Conservation (phyloP, 2,888 invertebrate species). For the Notodonta ziczac region DNA sequence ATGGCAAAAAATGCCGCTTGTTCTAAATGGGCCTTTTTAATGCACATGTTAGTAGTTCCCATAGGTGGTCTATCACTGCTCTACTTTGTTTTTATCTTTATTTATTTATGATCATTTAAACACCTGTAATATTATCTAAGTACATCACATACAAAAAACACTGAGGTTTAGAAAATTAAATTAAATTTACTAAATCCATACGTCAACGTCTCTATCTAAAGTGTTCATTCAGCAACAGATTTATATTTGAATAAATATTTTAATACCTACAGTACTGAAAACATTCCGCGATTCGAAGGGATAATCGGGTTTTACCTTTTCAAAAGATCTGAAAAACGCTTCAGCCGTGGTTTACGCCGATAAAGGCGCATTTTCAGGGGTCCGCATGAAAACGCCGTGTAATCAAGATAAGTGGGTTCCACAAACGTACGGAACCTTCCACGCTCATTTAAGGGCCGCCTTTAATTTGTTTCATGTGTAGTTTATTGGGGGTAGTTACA, state of each 20-base stretch:
- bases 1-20: no score
- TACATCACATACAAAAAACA: no score
- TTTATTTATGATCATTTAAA: no score
- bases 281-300: slow-evolving; percentile 5
- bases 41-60: no score
- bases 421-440: slow-evolving; percentile 21
- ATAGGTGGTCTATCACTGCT: no score
- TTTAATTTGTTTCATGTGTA: slow-evolving; percentile 39
- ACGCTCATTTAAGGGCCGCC: slow-evolving; percentile 16
- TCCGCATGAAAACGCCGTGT: slow-evolving; percentile 36
- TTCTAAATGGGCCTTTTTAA: no score
- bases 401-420: slow-evolving; percentile 49
- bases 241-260: background rate
- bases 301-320: slow-evolving; percentile 46
- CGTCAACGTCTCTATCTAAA: no score
- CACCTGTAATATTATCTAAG: no score
- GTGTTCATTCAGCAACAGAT: background rate
- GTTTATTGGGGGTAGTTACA: slow-evolving; percentile 30
- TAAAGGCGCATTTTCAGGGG: slow-evolving; percentile 26
- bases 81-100: no score
- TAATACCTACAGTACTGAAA: background rate
- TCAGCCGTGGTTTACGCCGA: slow-evolving; percentile 10
- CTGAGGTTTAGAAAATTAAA: no score
- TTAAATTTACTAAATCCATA: no score
- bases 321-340: slow-evolving; percentile 41